Evolutionary conservation across 2,888 invertebrate genomes (phyloP).

Genomic region (Amphipyra tragopoginis): DNA sequence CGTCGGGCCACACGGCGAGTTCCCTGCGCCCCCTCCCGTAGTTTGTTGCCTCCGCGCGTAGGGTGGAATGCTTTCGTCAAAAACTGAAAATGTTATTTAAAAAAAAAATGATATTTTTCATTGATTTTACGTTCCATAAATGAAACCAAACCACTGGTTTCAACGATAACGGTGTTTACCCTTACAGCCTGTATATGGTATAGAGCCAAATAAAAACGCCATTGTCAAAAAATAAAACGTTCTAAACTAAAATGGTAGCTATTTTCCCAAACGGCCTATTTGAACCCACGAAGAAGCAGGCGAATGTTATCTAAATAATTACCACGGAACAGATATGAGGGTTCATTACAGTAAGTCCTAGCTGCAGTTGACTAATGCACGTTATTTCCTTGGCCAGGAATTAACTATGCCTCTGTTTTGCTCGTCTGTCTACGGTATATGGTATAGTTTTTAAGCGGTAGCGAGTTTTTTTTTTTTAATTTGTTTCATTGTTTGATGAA

Average conservation of each 20-base stretch:
- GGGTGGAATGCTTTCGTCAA: too few relatives aligned
- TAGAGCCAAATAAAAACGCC: too few relatives aligned
- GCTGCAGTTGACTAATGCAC: slow-evolving; percentile 82
- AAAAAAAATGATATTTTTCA: too few relatives aligned
- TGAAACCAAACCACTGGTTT: too few relatives aligned
- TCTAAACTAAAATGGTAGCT: neutral
- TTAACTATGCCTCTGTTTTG: slow-evolving; percentile 81
- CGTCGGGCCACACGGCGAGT: too few relatives aligned
- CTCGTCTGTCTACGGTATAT: slow-evolving; percentile 64
- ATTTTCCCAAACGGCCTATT: slow-evolving; percentile 7
- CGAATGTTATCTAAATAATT: slow-evolving; percentile 54
- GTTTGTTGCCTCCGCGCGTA: too few relatives aligned
- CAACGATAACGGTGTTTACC: too few relatives aligned
- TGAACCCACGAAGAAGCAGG: slow-evolving; percentile 10
- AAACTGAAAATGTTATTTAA: too few relatives aligned
- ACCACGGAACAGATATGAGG: slow-evolving; percentile 67
- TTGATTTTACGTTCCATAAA: too few relatives aligned
- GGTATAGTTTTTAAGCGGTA: slow-evolving; percentile 42
- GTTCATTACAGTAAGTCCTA: slow-evolving; percentile 66
- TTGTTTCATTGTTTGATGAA: too few relatives aligned
- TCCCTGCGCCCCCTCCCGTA: too few relatives aligned
- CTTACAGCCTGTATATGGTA: too few relatives aligned
- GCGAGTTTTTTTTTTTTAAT: slow-evolving; percentile 15
- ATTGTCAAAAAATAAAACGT: neutral
- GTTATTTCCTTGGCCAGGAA: slow-evolving; percentile 82